A percentile compares a stretch with the other conserved stretches of the same genome.
These are phyloP conservation scores for Oscheius sp. DNA, from an alignment of 2,888 invertebrate species.

Conservation along the genomic window DNA sequence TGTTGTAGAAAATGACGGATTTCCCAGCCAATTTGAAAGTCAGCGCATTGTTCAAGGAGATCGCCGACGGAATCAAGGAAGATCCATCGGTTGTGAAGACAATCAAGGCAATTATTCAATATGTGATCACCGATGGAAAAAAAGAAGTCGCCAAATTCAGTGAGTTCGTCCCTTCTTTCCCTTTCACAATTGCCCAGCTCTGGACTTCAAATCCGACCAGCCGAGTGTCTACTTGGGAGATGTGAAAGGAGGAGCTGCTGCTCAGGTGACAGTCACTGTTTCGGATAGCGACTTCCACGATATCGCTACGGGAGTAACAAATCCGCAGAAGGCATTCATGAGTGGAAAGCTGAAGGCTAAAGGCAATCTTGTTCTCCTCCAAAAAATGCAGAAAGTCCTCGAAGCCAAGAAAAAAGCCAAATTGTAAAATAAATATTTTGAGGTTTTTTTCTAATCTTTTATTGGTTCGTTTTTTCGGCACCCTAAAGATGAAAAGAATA, in stretches of 20 bases:
- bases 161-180: constrained; percentile 75
- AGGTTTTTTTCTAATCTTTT: too few relatives aligned
- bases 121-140: constrained; percentile 86
- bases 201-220: constrained; percentile 81
- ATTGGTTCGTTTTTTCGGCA: too few relatives aligned
- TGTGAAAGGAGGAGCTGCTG: constrained; percentile 78
- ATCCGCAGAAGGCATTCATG: constrained; percentile 81
- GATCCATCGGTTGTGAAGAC: constrained; percentile 45
- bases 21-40: constrained; percentile 56
- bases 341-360: constrained; percentile 83
- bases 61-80: constrained; percentile 45
- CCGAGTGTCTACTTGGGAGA: constrained; percentile 82
- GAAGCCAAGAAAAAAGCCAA: constrained; percentile 62
- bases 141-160: constrained; percentile 86
- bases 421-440: too few relatives aligned
- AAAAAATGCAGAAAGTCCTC: constrained; percentile 80
- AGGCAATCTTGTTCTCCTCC: constrained; percentile 91
- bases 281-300: constrained; percentile 87
- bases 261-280: constrained; percentile 85
- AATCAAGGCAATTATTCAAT: constrained; percentile 83
- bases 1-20: too few relatives aligned
- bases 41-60: constrained; percentile 56
- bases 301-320: constrained; percentile 75
- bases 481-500: too few relatives aligned
- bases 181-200: constrained; percentile 44